A percentile compares a stretch with the other conserved stretches of the same genome.
Evolutionary conservation across 2,113 vertebrate species (phyloP).

Genomic region (Sceloporus undulatus): DNA sequence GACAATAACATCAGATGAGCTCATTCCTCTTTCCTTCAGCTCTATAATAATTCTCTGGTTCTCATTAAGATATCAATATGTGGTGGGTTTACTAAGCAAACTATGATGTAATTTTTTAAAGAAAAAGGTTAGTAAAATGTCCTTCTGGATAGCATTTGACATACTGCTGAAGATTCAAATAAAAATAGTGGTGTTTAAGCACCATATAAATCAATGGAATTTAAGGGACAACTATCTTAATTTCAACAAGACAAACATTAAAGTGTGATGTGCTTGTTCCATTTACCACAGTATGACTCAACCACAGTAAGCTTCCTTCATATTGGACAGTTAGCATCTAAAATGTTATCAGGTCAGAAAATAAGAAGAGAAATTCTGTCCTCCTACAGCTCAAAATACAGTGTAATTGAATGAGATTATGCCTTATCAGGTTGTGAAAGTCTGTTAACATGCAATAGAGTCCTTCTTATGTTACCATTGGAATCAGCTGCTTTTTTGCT

Average conservation of each 20-base stretch:
- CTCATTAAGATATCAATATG: constrained; percentile 34
- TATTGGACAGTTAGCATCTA: not conserved
- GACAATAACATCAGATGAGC: constrained; percentile 37
- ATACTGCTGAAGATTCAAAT: not conserved
- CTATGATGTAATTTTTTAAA: not conserved
- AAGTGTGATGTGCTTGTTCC: not conserved
- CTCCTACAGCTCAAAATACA: not conserved
- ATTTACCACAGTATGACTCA: not conserved
- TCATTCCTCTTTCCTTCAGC: constrained; percentile 3
- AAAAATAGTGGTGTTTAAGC: not conserved
- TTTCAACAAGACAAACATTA: not conserved
- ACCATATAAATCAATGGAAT: not conserved
- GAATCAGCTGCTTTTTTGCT: no score
- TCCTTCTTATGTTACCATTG: no score
- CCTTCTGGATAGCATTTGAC: not conserved
- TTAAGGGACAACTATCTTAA: not conserved
- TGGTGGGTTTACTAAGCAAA: constrained; percentile 28
- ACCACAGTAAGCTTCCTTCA: not conserved
- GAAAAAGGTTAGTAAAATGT: not conserved
- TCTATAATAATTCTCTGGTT: constrained; percentile 25
- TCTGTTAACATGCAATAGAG: no score
- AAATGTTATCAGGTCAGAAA: not conserved
- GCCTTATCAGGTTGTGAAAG: not conserved
- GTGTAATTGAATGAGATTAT: constrained; percentile 41
- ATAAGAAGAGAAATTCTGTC: not conserved